These are phyloP conservation scores for Mirza zaza DNA, from an alignment of 2,113 vertebrate species.

Conservation along the genomic window DNA sequence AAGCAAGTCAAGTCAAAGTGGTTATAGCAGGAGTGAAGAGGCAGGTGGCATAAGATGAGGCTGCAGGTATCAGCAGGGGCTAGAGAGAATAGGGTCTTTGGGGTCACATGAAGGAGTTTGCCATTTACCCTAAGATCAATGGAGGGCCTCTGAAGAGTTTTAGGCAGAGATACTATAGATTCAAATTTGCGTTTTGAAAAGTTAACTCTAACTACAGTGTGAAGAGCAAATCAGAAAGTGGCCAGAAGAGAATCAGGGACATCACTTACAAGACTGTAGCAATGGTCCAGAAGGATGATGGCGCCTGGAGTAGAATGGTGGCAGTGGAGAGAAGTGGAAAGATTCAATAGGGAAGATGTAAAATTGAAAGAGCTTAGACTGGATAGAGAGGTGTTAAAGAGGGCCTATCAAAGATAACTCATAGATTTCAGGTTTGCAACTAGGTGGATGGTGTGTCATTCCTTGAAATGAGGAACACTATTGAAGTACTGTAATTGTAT, in stretches of 20 bases:
- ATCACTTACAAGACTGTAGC: not conserved
- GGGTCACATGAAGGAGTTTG: not conserved
- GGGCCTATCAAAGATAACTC: not conserved
- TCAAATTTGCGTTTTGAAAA: conserved; percentile 1
- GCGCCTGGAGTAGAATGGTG: not conserved
- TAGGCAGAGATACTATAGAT: not conserved
- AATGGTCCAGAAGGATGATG: not conserved
- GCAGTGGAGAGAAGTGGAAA: not conserved
- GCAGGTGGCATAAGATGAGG: not conserved
- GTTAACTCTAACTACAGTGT: not conserved
- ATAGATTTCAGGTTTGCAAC: conserved; percentile 2
- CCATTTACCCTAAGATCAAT: not conserved
- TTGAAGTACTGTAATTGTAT: not conserved
- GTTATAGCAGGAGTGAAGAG: not conserved
- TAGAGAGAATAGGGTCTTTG: not conserved
- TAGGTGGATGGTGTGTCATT: not conserved
- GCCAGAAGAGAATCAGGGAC: not conserved
- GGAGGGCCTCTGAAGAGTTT: not conserved
- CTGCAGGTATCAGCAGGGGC: not conserved
- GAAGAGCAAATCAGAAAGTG: not conserved
- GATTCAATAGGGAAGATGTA: not conserved
- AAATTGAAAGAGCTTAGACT: not conserved
- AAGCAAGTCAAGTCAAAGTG: not conserved
- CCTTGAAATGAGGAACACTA: not conserved
- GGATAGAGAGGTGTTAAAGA: not conserved